A percentile compares a stretch with the other conserved stretches of the same genome.
Evolutionary conservation across 2,797 vertebrate species (phyloP).

Genomic region (Apogon hyalosoma): DNA sequence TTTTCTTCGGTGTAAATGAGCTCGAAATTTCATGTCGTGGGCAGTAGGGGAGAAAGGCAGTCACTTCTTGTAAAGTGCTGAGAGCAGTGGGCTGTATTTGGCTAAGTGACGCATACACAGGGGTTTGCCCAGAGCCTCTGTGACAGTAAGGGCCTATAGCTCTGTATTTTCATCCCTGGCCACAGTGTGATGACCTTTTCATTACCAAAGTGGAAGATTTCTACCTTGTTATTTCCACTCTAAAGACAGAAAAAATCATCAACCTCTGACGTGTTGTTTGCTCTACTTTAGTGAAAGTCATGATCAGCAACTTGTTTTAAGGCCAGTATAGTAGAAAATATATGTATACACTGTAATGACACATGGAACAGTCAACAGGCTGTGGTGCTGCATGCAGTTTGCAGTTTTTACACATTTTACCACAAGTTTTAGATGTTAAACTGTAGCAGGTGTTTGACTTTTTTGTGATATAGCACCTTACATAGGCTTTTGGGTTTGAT

Average conservation of each 20-base stretch:
- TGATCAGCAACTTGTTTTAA: too few relatives aligned
- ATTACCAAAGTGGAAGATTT: conserved; percentile 63
- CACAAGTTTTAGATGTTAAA: too few relatives aligned
- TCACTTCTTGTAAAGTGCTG: conserved; percentile 79
- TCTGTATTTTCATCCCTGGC: conserved; percentile 42
- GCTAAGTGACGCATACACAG: conserved; percentile 78
- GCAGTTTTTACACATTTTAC: too few relatives aligned
- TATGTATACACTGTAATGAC: too few relatives aligned
- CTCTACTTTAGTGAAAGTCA: neutral
- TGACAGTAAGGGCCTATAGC: conserved; percentile 74
- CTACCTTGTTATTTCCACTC: conserved; percentile 55
- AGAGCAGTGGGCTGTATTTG: conserved; percentile 81
- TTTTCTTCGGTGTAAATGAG: conserved; percentile 73
- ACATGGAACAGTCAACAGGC: too few relatives aligned
- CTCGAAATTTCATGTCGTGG: conserved; percentile 70
- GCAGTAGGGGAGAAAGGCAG: conserved; percentile 69
- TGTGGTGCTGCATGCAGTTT: too few relatives aligned
- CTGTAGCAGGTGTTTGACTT: too few relatives aligned
- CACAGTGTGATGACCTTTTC: conserved; percentile 72
- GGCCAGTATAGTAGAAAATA: too few relatives aligned
- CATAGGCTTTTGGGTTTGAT: too few relatives aligned
- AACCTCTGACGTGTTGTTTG: conserved; percentile 8
- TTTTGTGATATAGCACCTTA: too few relatives aligned
- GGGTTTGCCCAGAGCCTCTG: conserved; percentile 82
- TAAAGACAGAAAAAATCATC: conserved; percentile 1